Evolutionary conservation across 2,888 invertebrate species (phyloP), one percentile per base, ranked within the genome.

Genomic region (Protophormia terraenovae): DNA sequence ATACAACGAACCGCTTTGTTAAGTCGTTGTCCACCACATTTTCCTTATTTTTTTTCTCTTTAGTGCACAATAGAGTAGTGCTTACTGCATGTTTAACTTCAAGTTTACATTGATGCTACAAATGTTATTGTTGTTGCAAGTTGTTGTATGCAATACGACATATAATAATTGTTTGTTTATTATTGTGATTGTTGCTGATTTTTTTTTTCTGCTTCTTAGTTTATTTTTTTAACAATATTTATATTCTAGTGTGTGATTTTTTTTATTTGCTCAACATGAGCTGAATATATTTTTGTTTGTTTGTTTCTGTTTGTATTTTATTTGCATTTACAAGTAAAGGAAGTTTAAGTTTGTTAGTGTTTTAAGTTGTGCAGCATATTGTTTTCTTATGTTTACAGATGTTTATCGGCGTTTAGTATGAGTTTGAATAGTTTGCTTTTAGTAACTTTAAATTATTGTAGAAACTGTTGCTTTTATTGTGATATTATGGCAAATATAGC

Each of bases 121-220:
- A 82, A 62, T 84, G 60, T 86, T 84, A 76, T 64, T 81, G 38
- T 35, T 76, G 55, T 41, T 35, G 27, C 35, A 60, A 66, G 32
- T 71, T 79, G 45, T 60, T 75, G 27, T 55, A 19, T 87, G 86
- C 73, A 71, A 81, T 84, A 86, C 86, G 83, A 86, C 87, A 89
- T 88, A 87, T 86, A 87, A 89, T 91, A 91, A 91, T 91, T 91
- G 91, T 91, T 91, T 90, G 90, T 90, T 91, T 91, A 91, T 90
- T 90, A 83, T 86, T 86, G 87, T 29, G 64, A 85, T 85, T 82
- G 82, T 78, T 79, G 82, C 22, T 77, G 67, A 60, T 87, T 82
- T 69, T 79, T 55, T 50, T 72, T 78, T 55, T 64, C n/a, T n/a
- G n/a, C n/a, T 66, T 60, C 24, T 41, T 14, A 19, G 62, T 79